Percentiles rank a stretch among this genome's conserved stretches.
phyloP scores from a whole-genome alignment of 2,113 vertebrate species.

The Uropsilus gracilis region DNA sequence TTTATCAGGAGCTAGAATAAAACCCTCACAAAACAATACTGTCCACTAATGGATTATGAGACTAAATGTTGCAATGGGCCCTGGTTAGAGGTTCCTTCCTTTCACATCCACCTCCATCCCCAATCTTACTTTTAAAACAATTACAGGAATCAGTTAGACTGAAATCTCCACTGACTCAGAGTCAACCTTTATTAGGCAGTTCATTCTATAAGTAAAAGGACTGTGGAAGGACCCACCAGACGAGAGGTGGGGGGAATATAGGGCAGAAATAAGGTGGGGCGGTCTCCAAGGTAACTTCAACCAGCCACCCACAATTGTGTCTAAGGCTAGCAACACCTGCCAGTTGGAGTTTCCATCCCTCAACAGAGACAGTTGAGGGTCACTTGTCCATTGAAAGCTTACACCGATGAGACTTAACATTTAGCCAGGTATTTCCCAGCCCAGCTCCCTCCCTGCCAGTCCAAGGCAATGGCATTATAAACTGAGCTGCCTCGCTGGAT shows the following conservation, averaged over 20 bases:
- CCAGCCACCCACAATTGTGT: not conserved
- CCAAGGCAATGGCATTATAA: not conserved
- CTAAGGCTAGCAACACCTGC: not conserved
- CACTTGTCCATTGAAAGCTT: not conserved
- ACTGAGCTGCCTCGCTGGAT: not conserved
- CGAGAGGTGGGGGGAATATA: not conserved
- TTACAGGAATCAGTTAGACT: not conserved
- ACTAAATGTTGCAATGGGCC: not conserved
- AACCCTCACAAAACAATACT: not conserved
- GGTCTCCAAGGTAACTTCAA: not conserved
- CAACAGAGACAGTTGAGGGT: not conserved
- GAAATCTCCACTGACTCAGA: not conserved
- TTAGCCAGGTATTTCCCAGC: not conserved
- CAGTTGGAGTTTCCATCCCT: not conserved
- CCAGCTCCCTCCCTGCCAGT: not conserved
- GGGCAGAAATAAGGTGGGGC: not conserved
- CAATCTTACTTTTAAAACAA: not conserved
- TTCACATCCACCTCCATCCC: not conserved
- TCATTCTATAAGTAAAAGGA: not conserved
- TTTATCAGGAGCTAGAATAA: slow-evolving; percentile 14
- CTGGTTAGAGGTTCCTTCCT: not conserved
- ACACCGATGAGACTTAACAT: not conserved
- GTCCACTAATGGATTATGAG: not conserved
- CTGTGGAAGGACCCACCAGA: not conserved
- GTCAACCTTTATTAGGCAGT: not conserved